Conservation (phyloP, 2,888 invertebrate species). For the Heliconius sara region DNA sequence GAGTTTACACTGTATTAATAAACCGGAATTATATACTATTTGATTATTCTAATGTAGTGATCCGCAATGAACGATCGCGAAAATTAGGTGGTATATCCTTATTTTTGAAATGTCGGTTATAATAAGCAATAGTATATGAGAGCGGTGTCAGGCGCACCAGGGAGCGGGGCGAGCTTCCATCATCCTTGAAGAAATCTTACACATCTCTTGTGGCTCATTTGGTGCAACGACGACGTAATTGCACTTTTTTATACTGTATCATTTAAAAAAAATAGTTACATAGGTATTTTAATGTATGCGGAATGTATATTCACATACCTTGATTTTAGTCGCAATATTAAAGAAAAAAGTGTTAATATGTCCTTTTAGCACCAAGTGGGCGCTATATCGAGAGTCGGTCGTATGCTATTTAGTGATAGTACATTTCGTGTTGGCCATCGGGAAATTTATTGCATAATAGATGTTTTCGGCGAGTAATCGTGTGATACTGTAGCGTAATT, state of each 20-base stretch:
- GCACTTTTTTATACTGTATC: too few relatives aligned
- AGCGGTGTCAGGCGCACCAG: not conserved
- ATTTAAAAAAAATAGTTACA: too few relatives aligned
- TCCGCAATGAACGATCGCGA: not conserved
- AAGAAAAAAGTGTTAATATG: not conserved
- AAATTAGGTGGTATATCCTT: not conserved
- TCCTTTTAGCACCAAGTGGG: not conserved
- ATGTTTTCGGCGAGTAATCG: slow-evolving; percentile 78
- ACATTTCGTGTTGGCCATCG: slow-evolving; percentile 74
- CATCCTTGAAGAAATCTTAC: slow-evolving; percentile 41
- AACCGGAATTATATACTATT: slow-evolving; percentile 5
- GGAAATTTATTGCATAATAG: slow-evolving; percentile 76
- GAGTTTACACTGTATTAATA: slow-evolving; percentile 2
- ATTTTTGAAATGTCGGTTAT: slow-evolving; percentile 10
- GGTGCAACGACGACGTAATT: not conserved
- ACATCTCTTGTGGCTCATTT: slow-evolving; percentile 37
- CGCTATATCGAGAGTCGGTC: slow-evolving; percentile 55
- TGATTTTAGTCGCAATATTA: too few relatives aligned
- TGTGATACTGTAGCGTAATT: slow-evolving; percentile 79
- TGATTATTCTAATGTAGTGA: slow-evolving; percentile 11
- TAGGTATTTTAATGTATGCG: too few relatives aligned
- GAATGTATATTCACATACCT: too few relatives aligned
- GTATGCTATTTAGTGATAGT: slow-evolving; percentile 72
- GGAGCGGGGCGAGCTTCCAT: slow-evolving; percentile 28
- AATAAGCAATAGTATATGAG: not conserved